A percentile compares a stretch with the other conserved stretches of the same genome.
Conservation (phyloP, 2,797 vertebrate genomes). For the Nasua narica region DNA sequence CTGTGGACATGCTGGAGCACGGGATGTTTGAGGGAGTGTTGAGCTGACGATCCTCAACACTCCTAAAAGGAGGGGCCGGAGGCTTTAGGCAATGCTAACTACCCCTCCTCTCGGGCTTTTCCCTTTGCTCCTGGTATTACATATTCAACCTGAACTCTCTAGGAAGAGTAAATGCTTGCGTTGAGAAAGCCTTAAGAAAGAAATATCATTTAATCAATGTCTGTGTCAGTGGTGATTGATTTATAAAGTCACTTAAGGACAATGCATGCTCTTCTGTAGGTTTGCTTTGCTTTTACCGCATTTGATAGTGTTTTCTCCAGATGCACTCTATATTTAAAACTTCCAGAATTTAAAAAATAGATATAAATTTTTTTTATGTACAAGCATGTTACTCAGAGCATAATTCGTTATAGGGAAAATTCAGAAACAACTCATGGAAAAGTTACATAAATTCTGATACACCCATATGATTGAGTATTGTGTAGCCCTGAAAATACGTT, state of each 20-base stretch:
- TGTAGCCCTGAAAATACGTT: not conserved
- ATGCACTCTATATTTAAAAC: not conserved
- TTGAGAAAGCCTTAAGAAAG: not conserved
- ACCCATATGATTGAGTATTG: not conserved
- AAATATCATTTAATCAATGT: not conserved
- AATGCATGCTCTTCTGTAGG: not conserved
- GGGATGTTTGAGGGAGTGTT: not conserved
- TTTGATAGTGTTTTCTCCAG: not conserved
- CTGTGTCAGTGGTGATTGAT: not conserved
- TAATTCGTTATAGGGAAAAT: not conserved
- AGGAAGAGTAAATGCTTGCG: not conserved
- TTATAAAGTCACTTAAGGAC: not conserved
- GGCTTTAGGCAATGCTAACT: not conserved
- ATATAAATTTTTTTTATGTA: not conserved
- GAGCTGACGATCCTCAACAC: not conserved
- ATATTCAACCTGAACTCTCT: not conserved
- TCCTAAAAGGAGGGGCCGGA: not conserved
- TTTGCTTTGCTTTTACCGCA: not conserved
- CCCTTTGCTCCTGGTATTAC: not conserved
- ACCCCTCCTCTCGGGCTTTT: not conserved
- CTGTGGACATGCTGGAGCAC: not conserved
- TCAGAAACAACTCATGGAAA: not conserved
- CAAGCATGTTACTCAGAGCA: not conserved
- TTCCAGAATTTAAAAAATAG: not conserved
- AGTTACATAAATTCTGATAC: not conserved